Evolutionary conservation across 1,140 invertebrate genomes (phyloP), one percentile per base, ranked within the genome.

Genomic region (Zaprionus ornatus): DNA sequence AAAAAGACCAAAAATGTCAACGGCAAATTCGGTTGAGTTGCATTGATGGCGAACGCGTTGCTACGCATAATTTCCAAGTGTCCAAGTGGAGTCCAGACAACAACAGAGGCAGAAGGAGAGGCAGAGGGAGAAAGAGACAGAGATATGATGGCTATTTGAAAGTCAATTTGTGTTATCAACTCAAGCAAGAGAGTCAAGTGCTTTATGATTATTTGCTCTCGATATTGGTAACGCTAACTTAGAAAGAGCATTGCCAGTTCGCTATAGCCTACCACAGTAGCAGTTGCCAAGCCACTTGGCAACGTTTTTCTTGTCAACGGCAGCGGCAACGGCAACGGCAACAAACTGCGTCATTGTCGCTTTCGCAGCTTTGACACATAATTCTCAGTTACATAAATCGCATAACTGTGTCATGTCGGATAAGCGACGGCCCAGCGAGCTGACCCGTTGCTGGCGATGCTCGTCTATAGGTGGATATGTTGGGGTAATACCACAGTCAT

Each of bases 311-410:
- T 74, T 87, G 79, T 79, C 82, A 82, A 79, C 83, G 60, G 48
- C 63, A 65, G 7, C 45, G 4, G 37, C 29, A 54, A 42, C 35
- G 10, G 35, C 37, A 15, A n/a, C 19, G 29, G 59, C 42, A 68
- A 79, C 63, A 74, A 74, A 82, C 85, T 81, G 78, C 71, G 63
- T 81, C 69, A 88, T 90, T 90, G 85, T 90, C 85, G 79, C 71
- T 76, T 54, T 73, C 71, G 64, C 78, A 57, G 85, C 79, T 79
- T 90, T 81, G 85, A 77, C 85, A 85, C 85, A 85, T 84, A 85
- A 79, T 90, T 88, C 79, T 73, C 78, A 77, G 85, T 90, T 81
- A 79, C 84, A 88, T 88, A 88, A 88, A 90, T 85, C 85, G 84
- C 85, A 88, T 90, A 88, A 85, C 84, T 88, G 84, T 88, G 85